These are phyloP conservation scores for Byasa hedistus DNA, from an alignment of 2,888 invertebrate genomes.

Conservation along the genomic window DNA sequence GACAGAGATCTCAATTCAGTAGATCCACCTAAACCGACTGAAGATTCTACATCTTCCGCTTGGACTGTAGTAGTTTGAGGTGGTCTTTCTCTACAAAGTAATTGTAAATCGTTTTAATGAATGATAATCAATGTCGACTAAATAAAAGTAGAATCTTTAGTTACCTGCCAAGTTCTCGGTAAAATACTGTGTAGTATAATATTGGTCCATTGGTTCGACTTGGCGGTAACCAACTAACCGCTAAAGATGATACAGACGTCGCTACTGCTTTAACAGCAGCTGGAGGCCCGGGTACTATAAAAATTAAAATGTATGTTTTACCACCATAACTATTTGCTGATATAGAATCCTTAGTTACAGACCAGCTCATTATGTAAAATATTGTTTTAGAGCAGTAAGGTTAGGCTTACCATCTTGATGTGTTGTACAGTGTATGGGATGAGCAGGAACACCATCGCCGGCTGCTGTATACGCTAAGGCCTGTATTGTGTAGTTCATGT, in stretches of 20 bases:
- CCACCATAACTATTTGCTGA: background rate
- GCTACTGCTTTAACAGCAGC: slow-evolving; percentile 91
- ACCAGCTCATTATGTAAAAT: background rate
- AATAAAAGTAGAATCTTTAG: slow-evolving; percentile 1
- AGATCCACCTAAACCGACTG: slow-evolving; percentile 72
- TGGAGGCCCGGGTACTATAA: slow-evolving; percentile 89
- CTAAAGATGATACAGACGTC: slow-evolving; percentile 88
- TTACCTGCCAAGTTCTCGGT: slow-evolving; percentile 84
- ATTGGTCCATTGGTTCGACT: slow-evolving; percentile 89
- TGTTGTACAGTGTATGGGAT: slow-evolving; percentile 88
- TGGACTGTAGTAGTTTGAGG: slow-evolving; percentile 72
- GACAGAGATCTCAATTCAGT: slow-evolving; percentile 85
- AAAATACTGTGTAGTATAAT: slow-evolving; percentile 89
- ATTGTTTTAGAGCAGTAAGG: background rate
- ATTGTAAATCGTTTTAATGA: background rate
- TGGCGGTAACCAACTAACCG: slow-evolving; percentile 92
- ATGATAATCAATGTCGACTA: background rate
- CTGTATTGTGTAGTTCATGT: slow-evolving; percentile 92
- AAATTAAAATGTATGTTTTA: slow-evolving; percentile 11
- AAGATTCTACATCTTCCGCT: slow-evolving; percentile 59
- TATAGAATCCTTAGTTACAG: no score
- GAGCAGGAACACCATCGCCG: slow-evolving; percentile 90
- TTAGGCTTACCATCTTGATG: slow-evolving; percentile 87
- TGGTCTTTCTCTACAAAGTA: slow-evolving; percentile 60
- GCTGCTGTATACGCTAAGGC: slow-evolving; percentile 91